A percentile compares a stretch with the other conserved stretches of the same genome.
These are phyloP conservation scores for Paratilapia polleni DNA, from an alignment of 2,113 vertebrate species.

Conservation along the genomic window DNA sequence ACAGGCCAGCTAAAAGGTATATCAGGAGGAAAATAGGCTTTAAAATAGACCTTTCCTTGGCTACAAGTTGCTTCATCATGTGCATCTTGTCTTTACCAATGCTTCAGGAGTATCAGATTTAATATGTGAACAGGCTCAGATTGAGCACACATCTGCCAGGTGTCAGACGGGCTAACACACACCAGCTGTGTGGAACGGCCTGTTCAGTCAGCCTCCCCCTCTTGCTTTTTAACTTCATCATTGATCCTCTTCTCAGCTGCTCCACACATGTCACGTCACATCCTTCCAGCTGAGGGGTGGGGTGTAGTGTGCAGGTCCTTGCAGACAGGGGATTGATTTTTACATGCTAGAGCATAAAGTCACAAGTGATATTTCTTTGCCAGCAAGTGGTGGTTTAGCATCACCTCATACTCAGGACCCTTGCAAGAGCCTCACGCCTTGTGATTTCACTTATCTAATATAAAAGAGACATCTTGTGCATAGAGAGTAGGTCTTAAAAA, in stretches of 20 bases:
- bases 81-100: background rate
- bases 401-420: background rate
- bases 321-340: background rate
- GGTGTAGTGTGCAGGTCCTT: background rate
- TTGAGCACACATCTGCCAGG: slow-evolving; percentile 60
- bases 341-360: background rate
- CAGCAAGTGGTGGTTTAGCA: slow-evolving; percentile 5
- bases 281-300: background rate
- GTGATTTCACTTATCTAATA: background rate
- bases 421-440: background rate
- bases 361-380: background rate
- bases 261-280: slow-evolving; percentile 49
- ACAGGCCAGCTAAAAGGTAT: background rate
- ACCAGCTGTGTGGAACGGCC: slow-evolving; percentile 58
- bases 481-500: background rate
- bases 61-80: background rate
- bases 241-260: slow-evolving; percentile 63
- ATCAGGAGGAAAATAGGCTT: background rate
- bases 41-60: background rate
- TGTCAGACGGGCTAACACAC: slow-evolving; percentile 58
- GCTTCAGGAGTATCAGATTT: background rate
- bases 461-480: background rate
- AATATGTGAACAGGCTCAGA: slow-evolving; percentile 14
- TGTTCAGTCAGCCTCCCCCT: background rate
- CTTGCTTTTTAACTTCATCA: slow-evolving; percentile 32